Evolutionary conservation across 2,113 vertebrate species (phyloP), one percentile per base, ranked within the genome.

Genomic region (Sinosuthora webbiana): DNA sequence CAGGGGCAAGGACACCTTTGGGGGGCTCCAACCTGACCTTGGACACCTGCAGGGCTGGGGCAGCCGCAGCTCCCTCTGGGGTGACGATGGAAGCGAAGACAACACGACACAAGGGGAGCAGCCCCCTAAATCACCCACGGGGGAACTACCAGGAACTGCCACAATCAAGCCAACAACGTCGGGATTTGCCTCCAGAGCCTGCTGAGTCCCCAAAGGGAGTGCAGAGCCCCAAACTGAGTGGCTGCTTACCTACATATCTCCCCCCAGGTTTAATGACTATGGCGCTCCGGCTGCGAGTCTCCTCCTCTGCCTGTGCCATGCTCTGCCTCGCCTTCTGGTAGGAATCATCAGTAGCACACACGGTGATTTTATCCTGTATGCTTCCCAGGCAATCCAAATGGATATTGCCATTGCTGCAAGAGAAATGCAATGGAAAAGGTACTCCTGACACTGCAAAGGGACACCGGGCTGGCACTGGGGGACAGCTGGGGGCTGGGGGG

Each of bases 291-390:
- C 99, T 99, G 53, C 99, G 98, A 0, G 99, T 99, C 97, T 99
- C 99, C 98, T 99, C 99, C 97, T 99, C 99, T 0, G 98, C 99
- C 97, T 99, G 99, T 0, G 99, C 99, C 99, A 99, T 99, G 98
- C 98, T 99, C 86, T 99, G 98, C 75, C 99, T 98, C 3, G 99
- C 99, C 95, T 99, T 99, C 97, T 99, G 99, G 97, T 99, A 99
- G 52, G 99, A 99, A 89, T 99, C 99, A 4, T 99, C 99, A 0
- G 99, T 99, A 93, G 99, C 99, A 7, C 99, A 99, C 88, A 99
- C 99, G 1, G 99, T 99, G 97, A 99, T 99, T 95, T 99, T 99
- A 96, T 99, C 99, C 98, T 99, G 99, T 97, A 99, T 99, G 93
- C 98, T 98, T 71, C 99, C 99, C 89, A 99, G 98, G 97, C 99